Conservation (phyloP, 1,140 invertebrate genomes). For the Drosophila punjabiensis region DNA sequence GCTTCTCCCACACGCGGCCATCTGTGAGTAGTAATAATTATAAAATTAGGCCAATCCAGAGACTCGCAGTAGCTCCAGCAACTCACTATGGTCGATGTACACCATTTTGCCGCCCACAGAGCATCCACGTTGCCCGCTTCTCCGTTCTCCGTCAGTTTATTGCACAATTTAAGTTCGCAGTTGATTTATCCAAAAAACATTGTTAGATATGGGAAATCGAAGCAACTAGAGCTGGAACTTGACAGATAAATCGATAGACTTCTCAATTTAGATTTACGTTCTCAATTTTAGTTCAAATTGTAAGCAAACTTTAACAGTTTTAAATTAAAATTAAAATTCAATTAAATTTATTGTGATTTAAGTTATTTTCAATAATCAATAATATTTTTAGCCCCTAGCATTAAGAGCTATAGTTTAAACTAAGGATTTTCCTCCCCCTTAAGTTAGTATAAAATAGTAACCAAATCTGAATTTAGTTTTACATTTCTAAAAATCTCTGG, state of each 20-base stretch:
- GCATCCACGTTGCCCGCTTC: neutral
- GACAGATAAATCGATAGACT: neutral
- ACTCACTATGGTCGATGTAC: slow-evolving; percentile 59
- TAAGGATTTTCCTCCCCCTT: too few relatives aligned
- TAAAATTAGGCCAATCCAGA: neutral
- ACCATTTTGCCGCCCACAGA: slow-evolving; percentile 33
- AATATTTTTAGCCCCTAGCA: too few relatives aligned
- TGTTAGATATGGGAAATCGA: neutral
- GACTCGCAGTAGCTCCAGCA: neutral
- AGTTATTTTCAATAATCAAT: too few relatives aligned
- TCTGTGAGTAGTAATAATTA: slow-evolving; percentile 27
- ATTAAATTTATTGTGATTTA: too few relatives aligned
- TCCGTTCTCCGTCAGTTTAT: neutral
- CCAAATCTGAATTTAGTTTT: too few relatives aligned
- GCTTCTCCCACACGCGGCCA: slow-evolving; percentile 77
- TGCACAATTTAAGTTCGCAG: neutral
- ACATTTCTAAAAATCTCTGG: too few relatives aligned
- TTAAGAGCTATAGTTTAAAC: too few relatives aligned
- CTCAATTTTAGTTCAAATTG: neutral
- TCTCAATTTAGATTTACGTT: neutral
- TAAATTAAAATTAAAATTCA: too few relatives aligned
- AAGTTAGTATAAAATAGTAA: too few relatives aligned
- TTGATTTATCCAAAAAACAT: slow-evolving; percentile 5
- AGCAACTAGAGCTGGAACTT: neutral
- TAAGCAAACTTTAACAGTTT: neutral